Percentiles rank a stretch among this genome's conserved stretches.
These are phyloP conservation scores for Hyperoplus immaculatus DNA, from an alignment of 2,797 vertebrate genomes.

Conservation along the genomic window DNA sequence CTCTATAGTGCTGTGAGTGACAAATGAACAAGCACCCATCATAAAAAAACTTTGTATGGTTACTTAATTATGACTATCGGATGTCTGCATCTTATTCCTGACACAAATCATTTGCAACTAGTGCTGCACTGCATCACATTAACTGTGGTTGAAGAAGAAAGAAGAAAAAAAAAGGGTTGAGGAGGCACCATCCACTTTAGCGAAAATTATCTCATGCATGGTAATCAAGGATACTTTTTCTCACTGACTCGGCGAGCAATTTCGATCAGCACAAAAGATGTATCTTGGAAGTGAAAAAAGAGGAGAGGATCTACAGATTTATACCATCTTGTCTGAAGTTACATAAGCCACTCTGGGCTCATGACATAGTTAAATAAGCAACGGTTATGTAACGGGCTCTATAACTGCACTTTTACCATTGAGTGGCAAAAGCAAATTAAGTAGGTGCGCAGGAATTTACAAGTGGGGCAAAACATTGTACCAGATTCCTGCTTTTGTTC, in stretches of 20 bases:
- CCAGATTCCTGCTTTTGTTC: slow-evolving; percentile 88
- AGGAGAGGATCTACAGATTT: slow-evolving; percentile 78
- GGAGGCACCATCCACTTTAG: slow-evolving; percentile 52
- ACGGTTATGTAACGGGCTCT: slow-evolving; percentile 83
- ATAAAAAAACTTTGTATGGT: slow-evolving; percentile 53
- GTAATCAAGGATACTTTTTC: slow-evolving; percentile 65
- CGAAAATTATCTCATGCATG: slow-evolving; percentile 68
- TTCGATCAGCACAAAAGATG: slow-evolving; percentile 70
- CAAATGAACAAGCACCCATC: slow-evolving; percentile 57
- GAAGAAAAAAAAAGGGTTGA: slow-evolving; percentile 23
- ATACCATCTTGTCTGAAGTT: slow-evolving; percentile 84
- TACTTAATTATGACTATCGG: slow-evolving; percentile 60
- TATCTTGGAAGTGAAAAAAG: slow-evolving; percentile 73
- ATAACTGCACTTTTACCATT: slow-evolving; percentile 80
- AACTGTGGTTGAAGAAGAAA: slow-evolving; percentile 45
- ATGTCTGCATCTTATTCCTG: slow-evolving; percentile 46
- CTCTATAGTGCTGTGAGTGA: slow-evolving; percentile 31
- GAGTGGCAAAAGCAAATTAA: slow-evolving; percentile 83
- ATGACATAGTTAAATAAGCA: slow-evolving; percentile 87
- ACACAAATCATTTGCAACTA: slow-evolving; percentile 53
- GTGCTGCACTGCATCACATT: slow-evolving; percentile 45
- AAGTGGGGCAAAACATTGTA: slow-evolving; percentile 82
- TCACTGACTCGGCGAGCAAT: slow-evolving; percentile 60
- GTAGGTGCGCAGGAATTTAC: slow-evolving; percentile 86
- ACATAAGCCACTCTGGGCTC: slow-evolving; percentile 85